A percentile compares a stretch with the other conserved stretches of the same genome.
These are phyloP conservation scores for Drosophila nannoptera DNA, from an alignment of 1,140 invertebrate genomes.

Conservation along the genomic window DNA sequence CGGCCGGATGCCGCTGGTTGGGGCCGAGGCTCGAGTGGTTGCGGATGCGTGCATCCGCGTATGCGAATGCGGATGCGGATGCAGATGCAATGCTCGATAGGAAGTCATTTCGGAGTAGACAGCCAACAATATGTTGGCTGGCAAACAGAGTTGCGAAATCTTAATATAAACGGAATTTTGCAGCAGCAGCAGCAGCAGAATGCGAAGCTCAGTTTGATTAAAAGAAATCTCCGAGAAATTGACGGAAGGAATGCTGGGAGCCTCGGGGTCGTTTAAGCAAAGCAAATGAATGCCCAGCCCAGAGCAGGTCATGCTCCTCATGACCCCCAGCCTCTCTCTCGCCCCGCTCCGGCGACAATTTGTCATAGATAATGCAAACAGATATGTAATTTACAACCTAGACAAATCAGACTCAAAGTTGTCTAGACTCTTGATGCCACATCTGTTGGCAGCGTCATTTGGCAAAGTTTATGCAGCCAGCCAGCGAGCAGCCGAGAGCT, in stretches of 20 bases:
- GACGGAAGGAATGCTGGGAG: too few species aligned
- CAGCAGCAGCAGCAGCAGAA: not conserved
- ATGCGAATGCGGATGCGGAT: conserved; percentile 21
- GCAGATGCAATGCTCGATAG: conserved; percentile 49
- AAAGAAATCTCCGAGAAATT: too few species aligned
- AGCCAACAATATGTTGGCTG: conserved; percentile 37
- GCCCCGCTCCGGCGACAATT: conserved; percentile 16
- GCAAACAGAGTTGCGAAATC: conserved; percentile 18
- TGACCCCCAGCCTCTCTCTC: not conserved
- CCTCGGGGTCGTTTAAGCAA: too few species aligned
- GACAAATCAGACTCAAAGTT: conserved; percentile 45
- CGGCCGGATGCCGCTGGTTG: conserved; percentile 48
- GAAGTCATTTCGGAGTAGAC: conserved; percentile 67
- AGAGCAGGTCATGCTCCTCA: too few species aligned
- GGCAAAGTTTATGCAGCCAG: conserved; percentile 24
- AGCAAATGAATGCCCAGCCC: too few species aligned
- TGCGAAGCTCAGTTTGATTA: too few species aligned
- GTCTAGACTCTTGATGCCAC: conserved; percentile 39
- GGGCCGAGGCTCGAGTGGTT: conserved; percentile 9
- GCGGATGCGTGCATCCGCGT: conserved; percentile 23
- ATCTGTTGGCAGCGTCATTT: conserved; percentile 40
- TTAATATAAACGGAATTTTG: conserved; percentile 40
- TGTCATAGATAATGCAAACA: conserved; percentile 45
- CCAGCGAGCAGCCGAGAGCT: not conserved
- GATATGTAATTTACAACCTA: conserved; percentile 50